These are phyloP conservation scores for Vulpes lagopus DNA, from an alignment of 2,113 vertebrate genomes.

Conservation along the genomic window DNA sequence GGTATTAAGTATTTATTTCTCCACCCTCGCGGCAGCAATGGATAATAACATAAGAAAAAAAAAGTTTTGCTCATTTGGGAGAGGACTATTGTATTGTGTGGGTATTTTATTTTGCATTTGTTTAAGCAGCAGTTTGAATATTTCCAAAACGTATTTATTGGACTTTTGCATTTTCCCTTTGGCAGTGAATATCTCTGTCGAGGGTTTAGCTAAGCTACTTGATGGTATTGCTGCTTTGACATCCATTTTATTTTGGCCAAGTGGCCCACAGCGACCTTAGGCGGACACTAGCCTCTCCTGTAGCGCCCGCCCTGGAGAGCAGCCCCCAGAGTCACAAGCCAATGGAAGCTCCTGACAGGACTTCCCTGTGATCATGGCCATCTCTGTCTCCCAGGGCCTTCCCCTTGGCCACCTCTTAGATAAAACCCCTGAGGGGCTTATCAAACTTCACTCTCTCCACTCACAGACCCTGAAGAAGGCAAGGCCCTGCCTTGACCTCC, in stretches of 20 bases:
- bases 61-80: not conserved
- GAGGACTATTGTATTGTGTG: not conserved
- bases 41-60: not conserved
- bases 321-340: not conserved
- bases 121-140: slow-evolving; percentile 30
- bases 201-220: not conserved
- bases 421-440: not conserved
- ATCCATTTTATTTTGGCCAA: not conserved
- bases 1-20: not conserved
- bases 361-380: not conserved
- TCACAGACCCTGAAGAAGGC: not conserved
- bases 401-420: not conserved
- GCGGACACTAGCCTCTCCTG: not conserved
- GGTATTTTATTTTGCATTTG: slow-evolving; percentile 33
- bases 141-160: slow-evolving; percentile 31
- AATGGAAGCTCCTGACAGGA: not conserved
- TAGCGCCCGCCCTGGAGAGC: not conserved
- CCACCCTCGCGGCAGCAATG: not conserved
- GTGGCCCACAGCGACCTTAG: not conserved
- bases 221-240: not conserved
- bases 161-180: slow-evolving; percentile 30
- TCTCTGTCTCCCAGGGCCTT: not conserved
- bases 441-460: not conserved
- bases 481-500: not conserved
- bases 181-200: not conserved